Evolutionary conservation across 92 coral and sea anemone genomes (phyloP), one percentile per base, ranked within the genome.

Genomic region (Phenganax subtilis): DNA sequence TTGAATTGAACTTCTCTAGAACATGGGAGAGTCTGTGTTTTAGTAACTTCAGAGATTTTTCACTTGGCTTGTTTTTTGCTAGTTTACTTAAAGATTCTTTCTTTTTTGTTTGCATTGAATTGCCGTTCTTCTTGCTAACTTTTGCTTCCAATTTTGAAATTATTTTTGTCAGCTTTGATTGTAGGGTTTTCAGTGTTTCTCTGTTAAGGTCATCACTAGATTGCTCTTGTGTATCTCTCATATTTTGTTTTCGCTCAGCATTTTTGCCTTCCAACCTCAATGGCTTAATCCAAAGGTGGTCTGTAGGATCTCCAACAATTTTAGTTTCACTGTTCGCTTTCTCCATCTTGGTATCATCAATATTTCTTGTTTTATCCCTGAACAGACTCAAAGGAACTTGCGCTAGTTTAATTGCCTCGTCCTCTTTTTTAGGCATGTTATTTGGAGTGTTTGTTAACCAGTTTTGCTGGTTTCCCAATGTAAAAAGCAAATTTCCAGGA

Each of bases 141-240:
- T 30, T 79, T 10, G n/a, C 83, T 52, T 79, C 83, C 74, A 79
- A 12, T 54, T 79, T 79, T 28, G 83, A 51, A 62, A 79, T 79
- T 31, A 79, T 65, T 54, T 28, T 65, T 31, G 83, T 79, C 17
- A 79, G 56, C 47, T 53, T 79, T 9, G 68, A 68, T 25, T 79
- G 83, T 15, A 79, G 61, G 1, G 59, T 61, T 25, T 79, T 51
- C 10, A 79, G 56, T 17, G 83, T 65, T 53, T 65, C 74, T 79
- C 65, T 69, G 9, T 77, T 52, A 0, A 60, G 7, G 8, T 58
- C 71, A 3, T 65, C 61, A n/a, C 56, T 11, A 51, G 10, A 15
- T 63, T 28, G 63, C 52, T 76, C 30, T 29, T 76, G 58, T 25
- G 81, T 37, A 37, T 5, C 5, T 37, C 47, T 37, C 47, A 37